Evolutionary conservation across 2,888 invertebrate species (phyloP), one percentile per base, ranked within the genome.

Genomic region (Eupsilia transversa): DNA sequence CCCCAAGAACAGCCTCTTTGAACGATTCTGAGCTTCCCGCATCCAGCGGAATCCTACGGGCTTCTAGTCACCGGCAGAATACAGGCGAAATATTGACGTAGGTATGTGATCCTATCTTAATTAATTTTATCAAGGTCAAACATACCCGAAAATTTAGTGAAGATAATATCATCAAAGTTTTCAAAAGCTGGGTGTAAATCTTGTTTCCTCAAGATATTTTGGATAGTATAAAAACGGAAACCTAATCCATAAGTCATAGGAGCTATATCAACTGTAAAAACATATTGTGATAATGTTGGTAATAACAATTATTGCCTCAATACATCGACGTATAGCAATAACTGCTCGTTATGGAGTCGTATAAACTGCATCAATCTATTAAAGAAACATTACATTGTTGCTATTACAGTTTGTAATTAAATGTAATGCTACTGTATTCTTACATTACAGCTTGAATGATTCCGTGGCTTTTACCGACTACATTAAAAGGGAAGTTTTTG

Each of bases 201-300:
- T 6, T 64, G 9, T 33, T 33, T 12, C 23, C 9, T 41, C 7
- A 52, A n/a, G 3, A 27, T 9, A 56, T 20, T 27, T 27, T 41
- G 20, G 12, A 7, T 23, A 0, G 17, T 52, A 49, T 7, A 59
- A 52, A 57, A 52, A 56, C 23, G 27, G 6, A 60, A 41, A 56
- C 7, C 14, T n/a, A 14, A 10, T 20, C 4, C 14, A 61, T 74
- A 56, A 61, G 56, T 64, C 33, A 46, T 43, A 54, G 6, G 10
- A 63, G 3, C 5, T 23, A 17, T 23, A 30, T 35, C 4, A 2
- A 23, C 23, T 41, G 27, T 27, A 43, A 75, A 65, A 41, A 65
- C n/a, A 12, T 27, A 41, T 33, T 35, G 35, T 75, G 64, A 46
- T 74, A 68, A 74, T 79, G 1, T 46, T n/a, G 20, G 35, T 63